Conservation (phyloP, 2,888 invertebrate genomes). For the Cataglyphis livida region DNA sequence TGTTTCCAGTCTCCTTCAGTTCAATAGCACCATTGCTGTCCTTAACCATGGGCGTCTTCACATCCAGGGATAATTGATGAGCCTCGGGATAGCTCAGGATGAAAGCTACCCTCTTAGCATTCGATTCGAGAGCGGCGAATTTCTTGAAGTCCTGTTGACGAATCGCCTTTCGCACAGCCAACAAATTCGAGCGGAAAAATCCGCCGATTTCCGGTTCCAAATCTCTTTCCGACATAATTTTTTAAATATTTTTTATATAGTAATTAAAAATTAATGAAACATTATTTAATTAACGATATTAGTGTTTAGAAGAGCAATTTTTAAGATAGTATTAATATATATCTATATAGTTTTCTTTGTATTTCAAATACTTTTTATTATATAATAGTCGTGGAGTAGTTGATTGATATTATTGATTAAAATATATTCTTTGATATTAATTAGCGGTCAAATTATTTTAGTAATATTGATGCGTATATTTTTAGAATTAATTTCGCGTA, state of each 20-base stretch:
- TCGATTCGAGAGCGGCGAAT: conserved; percentile 88
- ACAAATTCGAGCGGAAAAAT: conserved; percentile 80
- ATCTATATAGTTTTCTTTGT: not conserved
- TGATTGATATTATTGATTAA: not conserved
- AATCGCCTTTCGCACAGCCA: conserved; percentile 86
- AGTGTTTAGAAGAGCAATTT: not conserved
- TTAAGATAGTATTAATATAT: not conserved
- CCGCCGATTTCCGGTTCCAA: conserved; percentile 75
- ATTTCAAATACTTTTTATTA: not conserved
- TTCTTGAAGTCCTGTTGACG: conserved; percentile 88
- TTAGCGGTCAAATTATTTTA: not conserved
- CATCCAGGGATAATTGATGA: conserved; percentile 86
- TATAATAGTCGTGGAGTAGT: not conserved
- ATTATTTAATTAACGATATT: not conserved
- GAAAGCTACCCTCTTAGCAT: conserved; percentile 89
- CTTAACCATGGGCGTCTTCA: conserved; percentile 87
- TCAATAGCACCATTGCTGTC: conserved; percentile 88
- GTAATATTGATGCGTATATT: not conserved
- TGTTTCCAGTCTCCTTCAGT: conserved; percentile 91
- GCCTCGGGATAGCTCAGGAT: conserved; percentile 86
- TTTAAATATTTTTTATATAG: not conserved
- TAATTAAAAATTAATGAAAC: conserved; percentile 8
- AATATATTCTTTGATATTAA: conserved; percentile 3
- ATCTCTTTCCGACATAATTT: conserved; percentile 67
- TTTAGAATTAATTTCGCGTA: not conserved